Base-by-base conservation (phyloP, 2,113 vertebrate species). In the Lathamus discolor region DNA sequence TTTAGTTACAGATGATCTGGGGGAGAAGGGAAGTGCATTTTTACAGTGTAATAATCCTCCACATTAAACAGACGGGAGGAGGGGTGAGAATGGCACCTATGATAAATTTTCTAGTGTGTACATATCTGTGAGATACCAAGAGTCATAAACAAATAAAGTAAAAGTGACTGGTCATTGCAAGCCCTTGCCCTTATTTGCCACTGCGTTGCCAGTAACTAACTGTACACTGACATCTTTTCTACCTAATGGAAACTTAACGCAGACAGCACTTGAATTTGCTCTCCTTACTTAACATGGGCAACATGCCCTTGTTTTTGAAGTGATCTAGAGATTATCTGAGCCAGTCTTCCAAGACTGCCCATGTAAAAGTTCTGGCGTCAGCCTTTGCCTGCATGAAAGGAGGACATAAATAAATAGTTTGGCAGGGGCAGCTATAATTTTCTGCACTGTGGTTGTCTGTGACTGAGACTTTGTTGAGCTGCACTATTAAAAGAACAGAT, bases 401-500 rank as follows among this genome's bases (percentile, higher is more conserved):
- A 89, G 44, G 69, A 68, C 24, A 82, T 19, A 88, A 93, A 94
- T 73, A 57, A 9, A 23, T 3, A 49, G 19, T 44, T 81, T 69
- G 87, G 88, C 49, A 89, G 35, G 4, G n/a, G 41, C 52, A 76
- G 44, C 69, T 88, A 4, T 87, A 49, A 95, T 96, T 89, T 94
- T 66, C 69, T 76, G 62, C 28, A 27, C 64, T 49, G 57, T 52
- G 61, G 68, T 86, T 31, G 59, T 83, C 46, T 70, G 22, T 57
- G 59, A 70, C 59, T 22, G n/a, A 63, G 51, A 46, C 29, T 74
- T 67, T 39, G 18, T 31, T 68, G 48, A 70, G 33, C 17, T 70
- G 22, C 37, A 43, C 16, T 83, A 62, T 77, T 10, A n/a, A 89
- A 92, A 88, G 31, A 81, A 51, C 41, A 83, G 41, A 83, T 70